Conservation (phyloP, 2,797 vertebrate genomes). For the Sebastes matsubarae region DNA sequence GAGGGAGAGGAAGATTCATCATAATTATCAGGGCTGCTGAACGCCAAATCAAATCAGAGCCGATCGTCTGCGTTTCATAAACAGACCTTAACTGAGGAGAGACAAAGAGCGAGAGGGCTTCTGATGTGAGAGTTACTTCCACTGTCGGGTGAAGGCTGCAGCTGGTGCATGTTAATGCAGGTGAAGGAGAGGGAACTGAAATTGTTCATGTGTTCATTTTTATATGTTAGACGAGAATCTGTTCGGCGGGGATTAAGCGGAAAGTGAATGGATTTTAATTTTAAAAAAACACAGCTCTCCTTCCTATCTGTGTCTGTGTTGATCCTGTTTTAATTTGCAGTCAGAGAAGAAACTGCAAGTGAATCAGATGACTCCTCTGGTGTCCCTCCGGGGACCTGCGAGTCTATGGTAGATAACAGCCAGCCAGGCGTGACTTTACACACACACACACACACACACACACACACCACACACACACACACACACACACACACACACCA, state of each 20-base stretch:
- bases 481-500: background rate
- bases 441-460: constrained; percentile 11
- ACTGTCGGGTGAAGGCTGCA: constrained; percentile 37
- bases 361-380: constrained; percentile 71
- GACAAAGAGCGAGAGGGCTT: constrained; percentile 36
- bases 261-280: constrained; percentile 62
- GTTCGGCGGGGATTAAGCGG: constrained; percentile 55
- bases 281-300: constrained; percentile 29
- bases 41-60: constrained; percentile 69
- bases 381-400: constrained; percentile 69
- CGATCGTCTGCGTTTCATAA: constrained; percentile 61
- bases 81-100: constrained; percentile 58
- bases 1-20: constrained; percentile 65
- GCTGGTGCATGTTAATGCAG: constrained; percentile 51
- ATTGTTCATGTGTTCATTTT: constrained; percentile 40
- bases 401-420: constrained; percentile 74
- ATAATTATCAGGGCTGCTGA: constrained; percentile 76
- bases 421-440: constrained; percentile 69
- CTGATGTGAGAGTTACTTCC: constrained; percentile 42
- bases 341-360: constrained; percentile 69
- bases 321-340: constrained; percentile 73
- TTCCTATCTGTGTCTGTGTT: constrained; percentile 59
- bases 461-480: background rate
- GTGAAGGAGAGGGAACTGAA: constrained; percentile 3
- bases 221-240: constrained; percentile 47